Evolutionary conservation across 1,140 invertebrate genomes (phyloP).

Genomic region (Drosophila auraria): DNA sequence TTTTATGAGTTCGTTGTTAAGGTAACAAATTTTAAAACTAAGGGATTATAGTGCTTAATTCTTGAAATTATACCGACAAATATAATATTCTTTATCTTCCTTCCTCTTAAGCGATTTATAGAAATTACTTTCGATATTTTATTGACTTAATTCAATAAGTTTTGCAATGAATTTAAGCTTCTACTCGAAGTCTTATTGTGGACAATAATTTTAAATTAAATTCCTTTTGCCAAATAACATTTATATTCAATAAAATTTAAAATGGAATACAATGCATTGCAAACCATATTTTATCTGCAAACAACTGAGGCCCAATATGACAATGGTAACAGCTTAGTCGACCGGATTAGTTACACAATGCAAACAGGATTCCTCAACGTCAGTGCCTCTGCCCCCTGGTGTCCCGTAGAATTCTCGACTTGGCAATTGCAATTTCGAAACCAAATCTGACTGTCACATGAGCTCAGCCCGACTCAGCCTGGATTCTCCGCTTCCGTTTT

Average conservation of each 20-base stretch:
- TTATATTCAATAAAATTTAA: background rate
- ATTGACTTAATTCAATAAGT: no score
- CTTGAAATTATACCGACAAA: no score
- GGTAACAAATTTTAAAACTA: no score
- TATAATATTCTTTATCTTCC: no score
- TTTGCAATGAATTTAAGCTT: no score
- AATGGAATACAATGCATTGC: background rate
- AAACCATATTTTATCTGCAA: slow-evolving; percentile 1
- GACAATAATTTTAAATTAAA: no score
- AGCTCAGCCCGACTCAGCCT: slow-evolving; percentile 29
- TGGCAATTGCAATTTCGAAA: slow-evolving; percentile 34
- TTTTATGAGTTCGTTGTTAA: no score
- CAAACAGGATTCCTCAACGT: slow-evolving; percentile 25
- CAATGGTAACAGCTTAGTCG: slow-evolving; percentile 12
- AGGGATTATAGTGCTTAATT: no score
- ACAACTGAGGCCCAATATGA: slow-evolving; percentile 12
- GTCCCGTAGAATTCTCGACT: slow-evolving; percentile 1
- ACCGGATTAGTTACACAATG: slow-evolving; percentile 42
- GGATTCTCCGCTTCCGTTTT: background rate
- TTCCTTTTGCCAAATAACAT: background rate
- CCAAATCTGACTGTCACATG: slow-evolving; percentile 44
- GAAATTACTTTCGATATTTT: no score
- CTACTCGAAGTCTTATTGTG: no score
- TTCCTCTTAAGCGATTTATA: no score
- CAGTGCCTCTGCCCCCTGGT: background rate